These are phyloP conservation scores for Campylomormyrus numenius DNA, from an alignment of 2,113 vertebrate species.

Conservation along the genomic window DNA sequence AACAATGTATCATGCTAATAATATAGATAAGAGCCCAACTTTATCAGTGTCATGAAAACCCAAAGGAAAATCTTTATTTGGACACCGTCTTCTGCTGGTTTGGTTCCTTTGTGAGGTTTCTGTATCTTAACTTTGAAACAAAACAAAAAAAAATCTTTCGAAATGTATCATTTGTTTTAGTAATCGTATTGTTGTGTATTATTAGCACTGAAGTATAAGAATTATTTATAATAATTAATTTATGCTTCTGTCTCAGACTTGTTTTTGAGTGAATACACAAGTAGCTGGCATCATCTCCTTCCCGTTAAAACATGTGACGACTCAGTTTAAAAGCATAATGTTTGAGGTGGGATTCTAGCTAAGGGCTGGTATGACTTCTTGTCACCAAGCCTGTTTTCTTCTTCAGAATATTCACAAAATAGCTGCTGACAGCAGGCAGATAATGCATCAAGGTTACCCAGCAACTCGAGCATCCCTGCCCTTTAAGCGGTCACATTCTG, in stretches of 20 bases:
- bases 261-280: background rate
- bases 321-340: conserved; percentile 26
- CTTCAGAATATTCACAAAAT: conserved; percentile 32
- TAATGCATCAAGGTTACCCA: background rate
- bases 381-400: conserved; percentile 39
- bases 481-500: conserved; percentile 27
- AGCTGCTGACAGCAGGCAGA: conserved; percentile 33
- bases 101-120: background rate
- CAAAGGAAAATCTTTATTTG: background rate
- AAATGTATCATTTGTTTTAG: conserved; percentile 1
- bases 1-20: background rate
- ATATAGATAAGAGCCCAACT: background rate
- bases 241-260: background rate
- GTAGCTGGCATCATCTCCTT: background rate
- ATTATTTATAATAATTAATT: background rate
- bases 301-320: background rate
- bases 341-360: conserved; percentile 27
- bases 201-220: background rate
- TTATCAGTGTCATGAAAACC: background rate
- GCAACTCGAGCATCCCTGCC: conserved; percentile 11
- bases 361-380: conserved; percentile 28
- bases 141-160: background rate
- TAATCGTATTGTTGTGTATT: background rate
- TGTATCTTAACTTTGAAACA: background rate
- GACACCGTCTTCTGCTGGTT: background rate